Base-by-base conservation (phyloP, 2,888 invertebrate genomes). In the Thymelicus sylvestris region DNA sequence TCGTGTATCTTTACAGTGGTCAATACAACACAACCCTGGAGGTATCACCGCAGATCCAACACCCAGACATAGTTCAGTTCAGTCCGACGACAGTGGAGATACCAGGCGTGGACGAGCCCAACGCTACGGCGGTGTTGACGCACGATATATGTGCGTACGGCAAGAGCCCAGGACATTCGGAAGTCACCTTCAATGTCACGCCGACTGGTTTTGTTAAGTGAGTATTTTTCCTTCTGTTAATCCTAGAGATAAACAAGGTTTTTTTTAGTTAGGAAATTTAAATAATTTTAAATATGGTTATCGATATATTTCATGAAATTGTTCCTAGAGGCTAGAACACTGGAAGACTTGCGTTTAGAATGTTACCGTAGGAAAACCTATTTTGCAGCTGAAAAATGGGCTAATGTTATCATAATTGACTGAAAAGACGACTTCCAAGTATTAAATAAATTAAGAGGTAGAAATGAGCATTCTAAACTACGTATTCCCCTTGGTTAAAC, bases 121-220 rank as follows among this genome's bases (percentile, higher is more conserved):
- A 90, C 68, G 74, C 81, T 1, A 81, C 84, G 0, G 89, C 86
- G n/a, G 80, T 87, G 75, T 87, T 88, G 76, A 81, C 86, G 0
- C 90, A 95, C 74, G 88, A 92, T 13, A 88, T 97, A 52, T 91
- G 90, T 79, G 93, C 95, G 0, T 89, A 94, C 66, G 97, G 96
- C 15, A 91, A 94, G 48, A 94, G 92, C 38, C 96, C 97, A 0
- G 97, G 97, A 59, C 95, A 96, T 80, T 94, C 96, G 0, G 95
- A 95, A 72, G 91, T 97, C 63, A 95, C 94, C 0, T 95, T 95
- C 64, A 95, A 95, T 78, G 92, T 95, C 39, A 94, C 95, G 0
- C 95, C 95, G 0, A 75, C 82, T 31, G 92, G 94, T 38, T 83
- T 86, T 75, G 85, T 93, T 60, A 83, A 91, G 95, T 95, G 80